These are phyloP conservation scores for Grammomys dolichurus DNA, from an alignment of 2,113 vertebrate genomes.

Conservation along the genomic window DNA sequence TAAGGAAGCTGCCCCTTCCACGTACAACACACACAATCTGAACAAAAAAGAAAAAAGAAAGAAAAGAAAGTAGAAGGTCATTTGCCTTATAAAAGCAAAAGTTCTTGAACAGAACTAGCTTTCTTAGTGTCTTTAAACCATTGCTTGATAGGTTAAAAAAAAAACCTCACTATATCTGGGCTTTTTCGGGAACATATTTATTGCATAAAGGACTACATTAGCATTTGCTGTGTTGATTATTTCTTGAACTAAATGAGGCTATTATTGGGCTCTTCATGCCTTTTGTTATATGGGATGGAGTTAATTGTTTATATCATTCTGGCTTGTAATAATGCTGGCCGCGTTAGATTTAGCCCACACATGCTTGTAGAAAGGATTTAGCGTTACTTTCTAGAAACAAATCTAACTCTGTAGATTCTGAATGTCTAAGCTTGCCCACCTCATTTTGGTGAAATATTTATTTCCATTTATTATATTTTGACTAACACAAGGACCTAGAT, in stretches of 20 bases:
- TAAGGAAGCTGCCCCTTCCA: slow-evolving; percentile 35
- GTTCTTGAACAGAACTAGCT: slow-evolving; percentile 59
- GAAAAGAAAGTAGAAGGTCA: slow-evolving; percentile 36
- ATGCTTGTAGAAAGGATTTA: slow-evolving; percentile 31
- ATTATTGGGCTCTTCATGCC: slow-evolving; percentile 66
- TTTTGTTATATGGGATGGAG: slow-evolving; percentile 59
- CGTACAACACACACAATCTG: slow-evolving; percentile 31
- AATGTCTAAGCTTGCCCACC: not conserved
- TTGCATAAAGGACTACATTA: slow-evolving; percentile 50
- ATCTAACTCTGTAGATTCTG: slow-evolving; percentile 47
- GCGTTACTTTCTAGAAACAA: slow-evolving; percentile 60
- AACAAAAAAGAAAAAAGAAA: not conserved
- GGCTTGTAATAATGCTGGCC: slow-evolving; percentile 58
- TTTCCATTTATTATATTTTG: slow-evolving; percentile 55
- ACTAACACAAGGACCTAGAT: slow-evolving; percentile 24
- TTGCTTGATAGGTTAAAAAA: slow-evolving; percentile 43
- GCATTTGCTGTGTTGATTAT: slow-evolving; percentile 65
- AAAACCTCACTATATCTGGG: slow-evolving; percentile 23
- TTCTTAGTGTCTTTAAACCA: slow-evolving; percentile 64
- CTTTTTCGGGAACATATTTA: slow-evolving; percentile 52
- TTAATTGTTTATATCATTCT: slow-evolving; percentile 69
- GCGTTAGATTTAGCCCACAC: not conserved
- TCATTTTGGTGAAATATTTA: not conserved
- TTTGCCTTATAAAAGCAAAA: slow-evolving; percentile 71
- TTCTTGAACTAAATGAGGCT: slow-evolving; percentile 58